phyloP scores from a whole-genome alignment of 2,888 invertebrate species.

The Drosophila fulvimacula region DNA sequence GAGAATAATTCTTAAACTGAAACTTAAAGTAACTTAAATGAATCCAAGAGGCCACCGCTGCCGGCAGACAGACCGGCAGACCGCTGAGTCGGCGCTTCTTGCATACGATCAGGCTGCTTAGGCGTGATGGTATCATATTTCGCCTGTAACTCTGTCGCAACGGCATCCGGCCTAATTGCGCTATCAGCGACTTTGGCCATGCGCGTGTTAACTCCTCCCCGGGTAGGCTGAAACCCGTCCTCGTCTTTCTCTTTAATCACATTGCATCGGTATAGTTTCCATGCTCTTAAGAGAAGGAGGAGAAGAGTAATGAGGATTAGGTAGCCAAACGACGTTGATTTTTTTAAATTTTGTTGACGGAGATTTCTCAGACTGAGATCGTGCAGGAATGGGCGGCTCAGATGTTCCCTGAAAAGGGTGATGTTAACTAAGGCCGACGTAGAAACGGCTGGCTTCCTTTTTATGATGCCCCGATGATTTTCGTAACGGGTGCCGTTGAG shows the following conservation, averaged over 20 bases:
- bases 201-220: too few relatives aligned
- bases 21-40: too few relatives aligned
- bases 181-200: too few relatives aligned
- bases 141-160: not conserved
- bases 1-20: too few relatives aligned
- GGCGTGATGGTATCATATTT: not conserved
- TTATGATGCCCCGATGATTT: not conserved
- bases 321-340: not conserved
- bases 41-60: too few relatives aligned
- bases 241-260: too few relatives aligned
- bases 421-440: not conserved
- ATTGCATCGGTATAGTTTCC: too few relatives aligned
- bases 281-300: not conserved
- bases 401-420: not conserved
- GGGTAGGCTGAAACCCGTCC: too few relatives aligned
- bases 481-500: constrained; percentile 14
- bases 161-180: not conserved
- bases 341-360: too few relatives aligned
- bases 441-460: not conserved
- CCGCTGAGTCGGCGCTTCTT: too few relatives aligned
- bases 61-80: too few relatives aligned
- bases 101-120: too few relatives aligned
- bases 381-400: not conserved
- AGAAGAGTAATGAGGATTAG: not conserved
- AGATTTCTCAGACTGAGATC: not conserved